Evolutionary conservation across 2,797 vertebrate species (phyloP), one percentile per base, ranked within the genome.

Genomic region (Gastrophryne carolinensis): DNA sequence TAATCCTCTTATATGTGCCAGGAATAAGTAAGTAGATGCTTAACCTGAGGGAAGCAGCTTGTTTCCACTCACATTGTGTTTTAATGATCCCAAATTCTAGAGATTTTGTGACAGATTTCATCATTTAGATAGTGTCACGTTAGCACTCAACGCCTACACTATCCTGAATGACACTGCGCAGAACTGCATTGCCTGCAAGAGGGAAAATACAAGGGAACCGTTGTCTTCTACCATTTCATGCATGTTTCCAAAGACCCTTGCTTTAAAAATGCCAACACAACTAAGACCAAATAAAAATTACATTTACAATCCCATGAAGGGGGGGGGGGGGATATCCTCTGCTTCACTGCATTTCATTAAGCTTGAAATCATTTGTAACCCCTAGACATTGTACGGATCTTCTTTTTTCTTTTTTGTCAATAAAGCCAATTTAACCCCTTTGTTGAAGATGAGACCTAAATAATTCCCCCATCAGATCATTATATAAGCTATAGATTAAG

Each of bases 161-260:
- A 87, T 86, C 85, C 86, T 87, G 83, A 87, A 89, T 88, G 91
- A 90, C 87, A 90, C 87, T 90, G 92, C 94, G 92, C 93, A 96
- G 94, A 96, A 91, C 97, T 98, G 94, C 96, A 97, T 94, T 96
- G 94, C 94, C 94, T 94, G 92, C 94, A 94, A 96, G 79, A 81
- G 84, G 70, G 81, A 82, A 71, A 37, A 78, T 76, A 68, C 68
- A 78, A 78, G 75, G 63, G 75, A 57, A 72, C 75, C 65, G 60
- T 72, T 75, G 72, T 78, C 67, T 72, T 52, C 53, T 53, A 34
- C 47, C 41, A 35, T 67, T 75, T 39, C 54, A 52, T 68, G 37
- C 50, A 67, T 65, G 27, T 8, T 32, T 66, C 53, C 29, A 35
- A 21, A 30, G 32, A 74, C 52, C 60, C 26, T 47, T 57, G 30